Base-by-base conservation (phyloP, 1,140 invertebrate species). In the Danaus melanippus region DNA sequence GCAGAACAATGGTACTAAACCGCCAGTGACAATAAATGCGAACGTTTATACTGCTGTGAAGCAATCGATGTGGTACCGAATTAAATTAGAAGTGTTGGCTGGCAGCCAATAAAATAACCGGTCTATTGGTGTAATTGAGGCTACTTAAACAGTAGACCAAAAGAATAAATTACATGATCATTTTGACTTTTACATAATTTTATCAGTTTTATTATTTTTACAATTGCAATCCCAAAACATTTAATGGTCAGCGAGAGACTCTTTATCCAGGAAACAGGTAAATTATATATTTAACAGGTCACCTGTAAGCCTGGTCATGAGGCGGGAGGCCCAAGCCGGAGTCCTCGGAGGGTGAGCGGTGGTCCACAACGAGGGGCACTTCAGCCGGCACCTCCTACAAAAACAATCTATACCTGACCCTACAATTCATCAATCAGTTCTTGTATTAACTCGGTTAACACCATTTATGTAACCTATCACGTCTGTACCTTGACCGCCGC, bases 271-370 rank as follows among this genome's bases (percentile, higher is more conserved):
- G 21, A 32, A 32, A 32, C 21, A 32, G 21, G 21, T 32, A 32
- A 7, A 32, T 32, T 32, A 32, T 32, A 32, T 32, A 32, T 32
- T 32, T 5, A 32, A 32, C 21, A 49, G 53, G 53, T 74, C 65
- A 88, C 89, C 89, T 90, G 82, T 84, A 87, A 70, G 80, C 86
- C 87, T 91, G 87, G 82, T 92, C 90, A 85, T 89, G 88, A 82
- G 92, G 90, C 78, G 92, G 92, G 78, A 93, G 89, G 76, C 93
- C 93, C 73, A 95, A 90, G 69, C 93, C 93, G 81, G 93, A 94
- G 89, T 95, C 93, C 85, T 95, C 93, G 79, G 93, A 94, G 48
- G 93, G 93, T 53, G 93, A 94, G 72, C 92, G 90, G 87, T 92
- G 91, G 67, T 90, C 89, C 59, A 82, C 81, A 74, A 79, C 86